Conservation (phyloP, 1,140 invertebrate species). For the Metaphire vulgaris region DNA sequence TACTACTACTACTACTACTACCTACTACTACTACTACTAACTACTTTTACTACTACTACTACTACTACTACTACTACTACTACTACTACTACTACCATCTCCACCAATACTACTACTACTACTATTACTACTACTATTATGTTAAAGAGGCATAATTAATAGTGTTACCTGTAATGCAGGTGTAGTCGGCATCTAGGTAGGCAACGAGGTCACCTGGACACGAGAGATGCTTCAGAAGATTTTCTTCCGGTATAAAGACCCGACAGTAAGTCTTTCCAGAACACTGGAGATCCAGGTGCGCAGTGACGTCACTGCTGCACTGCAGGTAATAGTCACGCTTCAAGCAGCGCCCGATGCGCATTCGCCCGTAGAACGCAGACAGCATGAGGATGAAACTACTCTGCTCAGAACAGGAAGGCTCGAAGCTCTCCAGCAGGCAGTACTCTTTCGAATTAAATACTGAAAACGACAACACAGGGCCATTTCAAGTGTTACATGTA, state of each 20-base stretch:
- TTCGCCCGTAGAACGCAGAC: conserved; percentile 14
- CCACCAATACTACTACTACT: too few species aligned
- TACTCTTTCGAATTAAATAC: conserved; percentile 1
- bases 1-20: too few species aligned
- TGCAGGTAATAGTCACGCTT: conserved; percentile 25
- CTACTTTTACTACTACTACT: too few species aligned
- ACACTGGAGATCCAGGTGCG: conserved; percentile 26
- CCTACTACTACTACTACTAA: too few species aligned
- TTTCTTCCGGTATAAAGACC: conserved; percentile 10
- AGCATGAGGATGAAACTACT: conserved; percentile 1
- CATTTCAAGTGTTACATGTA: too few species aligned
- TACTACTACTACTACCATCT: too few species aligned
- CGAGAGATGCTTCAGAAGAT: conserved; percentile 5
- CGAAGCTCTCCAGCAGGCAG: conserved; percentile 14
- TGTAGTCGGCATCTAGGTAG: conserved; percentile 30
- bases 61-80: too few species aligned
- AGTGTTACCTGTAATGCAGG: conserved; percentile 23
- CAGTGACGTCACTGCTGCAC: conserved; percentile 31
- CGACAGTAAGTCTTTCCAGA: conserved; percentile 17
- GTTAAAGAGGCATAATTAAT: too few species aligned
- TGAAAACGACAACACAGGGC: neutral
- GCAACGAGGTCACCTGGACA: conserved; percentile 20
- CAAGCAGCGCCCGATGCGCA: conserved; percentile 21
- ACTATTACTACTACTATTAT: too few species aligned
- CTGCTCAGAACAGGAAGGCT: neutral